A percentile compares a stretch with the other conserved stretches of the same genome.
Conservation (phyloP, 2,113 vertebrate genomes). For the Paratilapia polleni region DNA sequence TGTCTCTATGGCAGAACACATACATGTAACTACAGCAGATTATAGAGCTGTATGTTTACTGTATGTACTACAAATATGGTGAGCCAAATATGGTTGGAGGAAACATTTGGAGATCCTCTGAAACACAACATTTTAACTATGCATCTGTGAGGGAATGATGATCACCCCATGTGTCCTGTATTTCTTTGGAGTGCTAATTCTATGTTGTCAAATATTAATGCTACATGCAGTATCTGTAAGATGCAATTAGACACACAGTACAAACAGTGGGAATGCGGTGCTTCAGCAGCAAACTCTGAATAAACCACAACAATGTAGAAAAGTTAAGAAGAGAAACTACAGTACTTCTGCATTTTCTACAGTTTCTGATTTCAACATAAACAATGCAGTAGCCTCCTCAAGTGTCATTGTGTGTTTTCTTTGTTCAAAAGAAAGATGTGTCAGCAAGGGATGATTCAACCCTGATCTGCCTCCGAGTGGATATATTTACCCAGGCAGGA, state of each 20-base stretch:
- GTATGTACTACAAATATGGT: no score
- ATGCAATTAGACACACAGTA: neutral
- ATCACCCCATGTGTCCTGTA: neutral
- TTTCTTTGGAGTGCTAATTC: no score
- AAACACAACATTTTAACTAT: no score
- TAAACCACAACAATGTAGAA: neutral
- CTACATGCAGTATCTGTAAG: neutral
- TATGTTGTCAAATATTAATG: neutral
- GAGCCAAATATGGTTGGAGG: no score
- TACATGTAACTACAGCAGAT: no score
- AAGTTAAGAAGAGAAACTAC: neutral
- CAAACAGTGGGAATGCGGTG: rapidly evolving
- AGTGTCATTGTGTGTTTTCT: neutral
- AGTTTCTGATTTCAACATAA: neutral
- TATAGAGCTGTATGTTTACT: no score
- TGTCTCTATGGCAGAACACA: no score
- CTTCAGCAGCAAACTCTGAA: neutral
- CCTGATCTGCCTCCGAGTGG: neutral
- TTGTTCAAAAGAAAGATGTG: neutral
- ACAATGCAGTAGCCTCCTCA: neutral
- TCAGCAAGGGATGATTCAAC: neutral
- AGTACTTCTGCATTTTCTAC: neutral
- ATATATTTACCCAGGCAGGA: neutral
- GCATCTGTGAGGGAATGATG: no score
- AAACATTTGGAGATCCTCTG: no score